phyloP scores from a whole-genome alignment of 2,888 invertebrate genomes.

The Aleiodes alternator region DNA sequence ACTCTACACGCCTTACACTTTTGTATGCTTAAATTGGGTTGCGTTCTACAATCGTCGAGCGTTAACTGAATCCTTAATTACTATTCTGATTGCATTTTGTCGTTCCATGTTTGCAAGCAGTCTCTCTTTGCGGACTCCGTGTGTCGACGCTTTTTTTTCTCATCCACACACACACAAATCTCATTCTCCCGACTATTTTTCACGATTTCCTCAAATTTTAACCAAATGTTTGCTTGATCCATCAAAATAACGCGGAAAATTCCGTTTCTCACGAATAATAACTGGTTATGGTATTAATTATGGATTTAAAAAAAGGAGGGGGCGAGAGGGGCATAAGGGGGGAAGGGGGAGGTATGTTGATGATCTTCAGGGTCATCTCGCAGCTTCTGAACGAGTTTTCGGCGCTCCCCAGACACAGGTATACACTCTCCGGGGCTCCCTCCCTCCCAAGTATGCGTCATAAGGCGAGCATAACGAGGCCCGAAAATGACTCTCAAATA shows the following conservation, averaged over 20 bases:
- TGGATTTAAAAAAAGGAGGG: too few relatives aligned
- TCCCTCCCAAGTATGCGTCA: conserved; percentile 9
- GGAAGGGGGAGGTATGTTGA: too few relatives aligned
- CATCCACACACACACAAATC: not conserved
- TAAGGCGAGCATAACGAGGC: conserved; percentile 9
- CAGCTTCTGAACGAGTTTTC: conserved; percentile 11
- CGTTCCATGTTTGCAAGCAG: not conserved
- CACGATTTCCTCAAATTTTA: too few relatives aligned
- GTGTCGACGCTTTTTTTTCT: not conserved
- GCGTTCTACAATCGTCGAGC: conserved; percentile 67
- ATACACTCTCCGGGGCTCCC: not conserved
- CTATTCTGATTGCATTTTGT: conserved; percentile 69
- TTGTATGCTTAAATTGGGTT: conserved; percentile 70
- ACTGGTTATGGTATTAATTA: too few relatives aligned
- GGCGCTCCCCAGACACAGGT: conserved; percentile 12
- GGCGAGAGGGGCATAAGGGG: too few relatives aligned
- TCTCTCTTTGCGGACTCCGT: not conserved
- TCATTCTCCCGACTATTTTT: too few relatives aligned
- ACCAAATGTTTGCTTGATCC: too few relatives aligned
- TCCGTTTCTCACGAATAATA: too few relatives aligned
- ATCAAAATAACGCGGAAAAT: too few relatives aligned
- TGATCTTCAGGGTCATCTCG: conserved; percentile 6
- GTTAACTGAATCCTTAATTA: conserved; percentile 72
- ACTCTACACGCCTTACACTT: conserved; percentile 60
- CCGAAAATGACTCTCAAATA: conserved; percentile 4